Conservation (phyloP, 2,888 invertebrate species). For the Theodoxus fluviatilis region DNA sequence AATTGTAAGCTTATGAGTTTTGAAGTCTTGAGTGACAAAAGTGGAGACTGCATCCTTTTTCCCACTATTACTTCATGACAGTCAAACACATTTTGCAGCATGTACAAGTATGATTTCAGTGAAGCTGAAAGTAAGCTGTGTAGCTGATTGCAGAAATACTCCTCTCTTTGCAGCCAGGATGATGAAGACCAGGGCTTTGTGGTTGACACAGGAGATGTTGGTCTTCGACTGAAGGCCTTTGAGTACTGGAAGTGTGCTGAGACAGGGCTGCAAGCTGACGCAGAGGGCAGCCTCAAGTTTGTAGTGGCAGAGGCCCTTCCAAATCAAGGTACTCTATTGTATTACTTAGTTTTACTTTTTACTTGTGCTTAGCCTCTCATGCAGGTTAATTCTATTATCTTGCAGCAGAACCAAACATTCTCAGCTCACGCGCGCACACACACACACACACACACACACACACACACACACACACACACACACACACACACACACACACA, state of each 20-base stretch:
- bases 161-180: slow-evolving; percentile 57
- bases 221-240: slow-evolving; percentile 66
- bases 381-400: too few relatives aligned
- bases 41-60: too few relatives aligned
- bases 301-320: slow-evolving; percentile 67
- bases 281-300: slow-evolving; percentile 56
- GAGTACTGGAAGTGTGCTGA: slow-evolving; percentile 68
- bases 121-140: not conserved
- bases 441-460: slow-evolving; percentile 21
- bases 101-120: too few relatives aligned
- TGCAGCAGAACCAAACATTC: too few relatives aligned
- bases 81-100: too few relatives aligned
- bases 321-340: slow-evolving; percentile 42
- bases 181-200: slow-evolving; percentile 63
- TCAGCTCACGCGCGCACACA: not conserved
- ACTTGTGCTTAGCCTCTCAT: too few relatives aligned
- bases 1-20: too few relatives aligned
- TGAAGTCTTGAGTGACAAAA: too few relatives aligned
- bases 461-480: slow-evolving; percentile 20
- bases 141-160: not conserved
- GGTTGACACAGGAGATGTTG: slow-evolving; percentile 61
- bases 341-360: not conserved
- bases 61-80: not conserved
- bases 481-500: not conserved
- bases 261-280: slow-evolving; percentile 42